phyloP scores from a whole-genome alignment of 2,113 vertebrate genomes.

The Brienomyrus brachyistius region DNA sequence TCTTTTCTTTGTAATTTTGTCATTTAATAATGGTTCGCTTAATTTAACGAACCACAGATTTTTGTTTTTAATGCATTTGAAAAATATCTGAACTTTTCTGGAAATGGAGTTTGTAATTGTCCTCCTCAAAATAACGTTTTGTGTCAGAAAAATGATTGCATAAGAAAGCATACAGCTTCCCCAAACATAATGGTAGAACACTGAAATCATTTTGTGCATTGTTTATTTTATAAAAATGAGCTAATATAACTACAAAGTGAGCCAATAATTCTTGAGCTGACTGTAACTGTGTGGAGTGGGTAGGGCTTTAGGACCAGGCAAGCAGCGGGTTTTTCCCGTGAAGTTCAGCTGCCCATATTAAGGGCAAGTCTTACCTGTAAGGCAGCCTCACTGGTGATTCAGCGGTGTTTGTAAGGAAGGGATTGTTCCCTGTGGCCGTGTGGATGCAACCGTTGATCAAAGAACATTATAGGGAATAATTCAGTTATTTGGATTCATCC shows the following conservation, averaged over 20 bases:
- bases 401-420: not conserved
- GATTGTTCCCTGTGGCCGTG: not conserved
- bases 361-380: not conserved
- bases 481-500: not conserved
- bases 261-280: not conserved
- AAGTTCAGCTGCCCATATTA: not conserved
- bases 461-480: not conserved
- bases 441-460: not conserved
- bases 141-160: no score
- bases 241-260: not conserved
- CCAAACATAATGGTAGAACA: no score
- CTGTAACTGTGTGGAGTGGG: not conserved
- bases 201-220: no score
- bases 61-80: no score
- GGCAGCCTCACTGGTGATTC: not conserved
- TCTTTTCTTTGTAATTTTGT: no score
- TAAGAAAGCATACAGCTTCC: no score
- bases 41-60: no score
- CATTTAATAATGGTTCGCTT: no score
- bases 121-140: no score
- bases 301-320: not conserved
- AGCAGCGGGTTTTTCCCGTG: not conserved
- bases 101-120: no score
- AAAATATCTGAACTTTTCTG: no score
- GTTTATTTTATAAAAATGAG: no score